Base-by-base conservation (phyloP, 2,113 vertebrate genomes). In the Microcebus ravelobensis region DNA sequence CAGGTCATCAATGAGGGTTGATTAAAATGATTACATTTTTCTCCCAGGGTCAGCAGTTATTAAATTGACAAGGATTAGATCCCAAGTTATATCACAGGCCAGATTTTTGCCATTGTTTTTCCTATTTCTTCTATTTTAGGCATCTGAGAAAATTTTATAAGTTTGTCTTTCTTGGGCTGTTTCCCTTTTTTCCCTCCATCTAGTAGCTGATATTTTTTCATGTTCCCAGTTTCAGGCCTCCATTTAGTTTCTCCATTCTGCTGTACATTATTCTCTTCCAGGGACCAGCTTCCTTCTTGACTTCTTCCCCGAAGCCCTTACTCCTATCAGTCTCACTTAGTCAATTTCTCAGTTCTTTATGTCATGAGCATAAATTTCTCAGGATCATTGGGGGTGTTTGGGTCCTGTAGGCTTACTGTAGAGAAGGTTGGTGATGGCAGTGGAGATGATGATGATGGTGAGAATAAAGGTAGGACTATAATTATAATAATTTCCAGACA, bases 241-340 rank as follows among this genome's bases (percentile, higher is more conserved):
- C 70, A 21, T 77, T 71, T 73, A 55, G 39, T 95, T 86, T 73
- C 34, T 94, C 36, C 2, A 0, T 80, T 68, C 18, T 85, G 17
- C n/a, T 84, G 65, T n/a, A 67, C 20, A 39, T 85, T 81, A 52
- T 79, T 92, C 34, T 90, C 73, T 96, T 84, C 89, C 20, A n/a
- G 74, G 17, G n/a, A 76, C 67, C 31, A 73, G 63, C 79, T 86
- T 87, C 25, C 34, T 67, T 92, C 86, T 83, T 39, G n/a, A 57
- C 65, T 91, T 91, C 76, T 88, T 84, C 48, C 81, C 65, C 93
- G 65, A 96, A 94, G 63, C 17, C 25, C 79, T 95, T 63, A 7
- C 14, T 90, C 36, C 20, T 68, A 39, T 89, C 67, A 70, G 29
- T 34, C 29, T 95, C 61, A 65, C 21, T 63, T 57, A 14, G 57